Evolutionary conservation across 2,888 invertebrate genomes (phyloP), one percentile per base, ranked within the genome.

Genomic region (Lacanobia oleracea): DNA sequence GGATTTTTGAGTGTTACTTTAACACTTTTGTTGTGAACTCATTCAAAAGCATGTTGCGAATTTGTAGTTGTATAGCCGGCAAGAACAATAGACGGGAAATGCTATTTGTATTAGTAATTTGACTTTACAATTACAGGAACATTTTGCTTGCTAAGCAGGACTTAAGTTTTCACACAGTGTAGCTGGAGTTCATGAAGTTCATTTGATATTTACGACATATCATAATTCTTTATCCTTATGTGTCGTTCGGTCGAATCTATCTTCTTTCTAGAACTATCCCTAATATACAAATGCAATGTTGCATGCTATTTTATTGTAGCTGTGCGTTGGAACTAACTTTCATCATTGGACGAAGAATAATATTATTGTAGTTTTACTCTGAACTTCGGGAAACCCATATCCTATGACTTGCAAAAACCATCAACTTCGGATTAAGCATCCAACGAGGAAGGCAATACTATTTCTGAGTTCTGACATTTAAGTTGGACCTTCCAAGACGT

Each of bases 61-160:
- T 48, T 48, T 48, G 7, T 7, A 16, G 23, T 37, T 37, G 7
- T 51, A 21, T 21, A 27, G 12, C 6, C 16, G 12, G n/a, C 21
- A 9, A 21, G 14, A 53, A 69, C 59, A 53, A 69, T 77, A 33
- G 40, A 53, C 45, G 45, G 51, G 18, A 60, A 73, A 53, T 59
- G 23, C 10, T 61, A 14, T 40, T 33, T 53, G 23, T 18, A 72
- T 37, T 59, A 51, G 14, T 59, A 7, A 56, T 33, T 72, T 57
- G 50, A 67, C 76, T 73, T 75, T 27, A 12, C 23, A 18, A 67
- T 76, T 45, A 76, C 18, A 53, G n/a, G 4, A 8, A 54, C 16
- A 63, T 9, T 12, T 48, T 74, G 54, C 40, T 72, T 54, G 14
- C 12, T 67, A 1, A 27, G n/a, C 27, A 72, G 18, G 18, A 1